Base-by-base conservation (phyloP, 1,140 invertebrate genomes). In the Caenorhabditis briggsae region DNA sequence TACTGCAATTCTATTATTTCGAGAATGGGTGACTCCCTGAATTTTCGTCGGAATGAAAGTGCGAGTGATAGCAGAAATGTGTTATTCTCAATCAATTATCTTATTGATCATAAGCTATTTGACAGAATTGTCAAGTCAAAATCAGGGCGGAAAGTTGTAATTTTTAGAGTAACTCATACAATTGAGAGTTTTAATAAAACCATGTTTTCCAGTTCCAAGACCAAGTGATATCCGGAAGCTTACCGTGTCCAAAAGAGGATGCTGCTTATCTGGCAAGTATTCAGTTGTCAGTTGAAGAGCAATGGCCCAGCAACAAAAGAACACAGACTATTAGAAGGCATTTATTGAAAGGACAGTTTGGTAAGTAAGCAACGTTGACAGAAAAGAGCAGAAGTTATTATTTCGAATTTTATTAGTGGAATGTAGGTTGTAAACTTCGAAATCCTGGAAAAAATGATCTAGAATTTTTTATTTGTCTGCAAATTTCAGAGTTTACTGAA, bases 241-340 rank as follows among this genome's bases (percentile, higher is more conserved):
- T 95, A 83, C 94, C 95, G 3, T 95, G 95, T 90, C 94, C 94
- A 65, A 95, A 95, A 90, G 95, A 95, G 86, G 95, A 95, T 89
- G 95, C 95, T 5, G 94, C 95, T 0, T 94, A 94, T 9, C 91
- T 95, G 70, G 95, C 95, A 14, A 94, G 94, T 33, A 95, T 95
- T 58, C 95, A 95, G 90, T 93, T 95, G 2, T 93, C 95, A 43
- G 94, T 95, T 50, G 94, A 95, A 89, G 95, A 95, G 90, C 94
- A 94, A 16, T 95, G 95, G 94, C 94, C 95, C 1, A 91, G 90
- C 16, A 91, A 92, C 56, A 90, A 91, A 82, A 88, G 89, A 18
- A 90, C 92, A n/a, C 90, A 91, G 86, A 92, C 93, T 33, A 93
- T 91, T 41, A 87, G 90, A 64, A 78, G 89, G 50, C 89, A 92